phyloP scores from a whole-genome alignment of 2,888 invertebrate genomes.

The Amblyteles armatorius region DNA sequence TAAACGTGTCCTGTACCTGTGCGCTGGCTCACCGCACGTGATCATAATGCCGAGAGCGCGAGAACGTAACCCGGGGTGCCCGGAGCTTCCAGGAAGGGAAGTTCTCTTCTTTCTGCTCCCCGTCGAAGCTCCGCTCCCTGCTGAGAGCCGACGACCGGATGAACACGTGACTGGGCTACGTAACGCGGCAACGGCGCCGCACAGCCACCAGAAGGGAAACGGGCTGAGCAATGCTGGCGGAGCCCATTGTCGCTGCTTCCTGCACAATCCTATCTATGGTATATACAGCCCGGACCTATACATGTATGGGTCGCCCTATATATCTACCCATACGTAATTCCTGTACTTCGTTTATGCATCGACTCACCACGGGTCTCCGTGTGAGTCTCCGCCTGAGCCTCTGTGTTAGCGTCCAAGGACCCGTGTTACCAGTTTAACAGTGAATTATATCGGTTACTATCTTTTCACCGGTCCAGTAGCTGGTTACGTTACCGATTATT shows the following conservation, averaged over 20 bases:
- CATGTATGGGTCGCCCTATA: not conserved
- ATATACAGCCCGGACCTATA: constrained; percentile 22
- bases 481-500: too few species aligned
- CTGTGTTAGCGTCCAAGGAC: too few species aligned
- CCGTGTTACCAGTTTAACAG: too few species aligned
- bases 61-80: not conserved
- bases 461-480: too few species aligned
- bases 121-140: constrained; percentile 49
- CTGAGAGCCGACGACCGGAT: constrained; percentile 68
- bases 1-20: constrained; percentile 75
- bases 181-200: constrained; percentile 67
- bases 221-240: constrained; percentile 50
- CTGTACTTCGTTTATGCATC: not conserved
- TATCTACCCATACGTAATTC: constrained; percentile 1
- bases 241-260: constrained; percentile 65
- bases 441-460: too few species aligned
- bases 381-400: too few species aligned
- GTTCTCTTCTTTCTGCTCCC: constrained; percentile 52
- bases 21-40: constrained; percentile 73
- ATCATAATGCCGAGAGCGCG: constrained; percentile 75
- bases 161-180: constrained; percentile 79
- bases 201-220: constrained; percentile 50
- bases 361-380: too few species aligned
- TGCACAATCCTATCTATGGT: constrained; percentile 10
- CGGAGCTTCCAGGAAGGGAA: constrained; percentile 30